Base-by-base conservation (phyloP, 2,797 vertebrate genomes). In the Macroramphosus scolopax region DNA sequence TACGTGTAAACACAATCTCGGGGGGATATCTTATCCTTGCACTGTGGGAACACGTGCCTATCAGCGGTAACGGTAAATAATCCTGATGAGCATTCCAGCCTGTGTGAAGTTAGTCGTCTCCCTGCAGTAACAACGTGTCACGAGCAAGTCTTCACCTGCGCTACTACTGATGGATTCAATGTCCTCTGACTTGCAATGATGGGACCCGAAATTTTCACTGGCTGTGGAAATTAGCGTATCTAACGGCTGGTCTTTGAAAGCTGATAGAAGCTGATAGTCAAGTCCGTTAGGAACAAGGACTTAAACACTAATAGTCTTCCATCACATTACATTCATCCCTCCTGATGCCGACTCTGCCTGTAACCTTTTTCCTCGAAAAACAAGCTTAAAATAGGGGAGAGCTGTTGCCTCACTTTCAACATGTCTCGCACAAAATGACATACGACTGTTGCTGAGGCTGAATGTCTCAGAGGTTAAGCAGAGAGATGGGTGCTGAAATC, bases 241-340 rank as follows among this genome's bases (percentile, higher is more conserved):
- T 57, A 55, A 54, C 51, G 30, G 34, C 36, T 34, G 22, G 36
- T 58, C 38, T 58, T 63, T 64, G 24, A 57, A 77, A 67, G 62
- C 39, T 6, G 5, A 66, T 14, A 8, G 40, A 63, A 63, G 46
- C 61, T 44, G 45, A 73, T 50, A 64, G 43, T 54, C 37, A 39
- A 66, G 57, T 66, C 50, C 0, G 6, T 63, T 37, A 45, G 42
- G 35, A 63, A 30, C 12, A 28, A 54, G 51, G 59, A 63, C 58
- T 70, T 63, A 48, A 63, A 37, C 52, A 50, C 63, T 43, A 64
- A 70, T 51, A 75, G 56, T 67, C 53, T 63, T 57, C 60, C 49
- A 72, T 72, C 51, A 78, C 58, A 68, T 78, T 73, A 58, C 40
- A 54, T 33, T 65, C 34, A 72, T 70, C 56, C 44, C 33, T 16